phyloP scores from a whole-genome alignment of 92 coral and sea anemone species.

The Epizoanthus stellaris region DNA sequence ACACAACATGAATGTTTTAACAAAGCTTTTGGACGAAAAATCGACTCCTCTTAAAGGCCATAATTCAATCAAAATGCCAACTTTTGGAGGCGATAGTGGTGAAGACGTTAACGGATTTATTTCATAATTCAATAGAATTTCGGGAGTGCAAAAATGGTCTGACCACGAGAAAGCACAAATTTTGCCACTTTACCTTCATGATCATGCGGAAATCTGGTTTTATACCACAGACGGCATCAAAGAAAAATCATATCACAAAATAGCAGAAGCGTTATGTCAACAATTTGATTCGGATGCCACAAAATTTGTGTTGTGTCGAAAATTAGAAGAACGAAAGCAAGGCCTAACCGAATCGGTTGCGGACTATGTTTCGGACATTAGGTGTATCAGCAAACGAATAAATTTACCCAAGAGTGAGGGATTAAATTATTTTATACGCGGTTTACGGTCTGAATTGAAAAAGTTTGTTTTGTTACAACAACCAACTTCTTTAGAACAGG shows the following conservation, averaged over 20 bases:
- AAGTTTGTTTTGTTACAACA: too few relatives aligned
- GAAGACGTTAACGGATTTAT: constrained; percentile 25
- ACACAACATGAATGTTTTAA: background rate
- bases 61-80: constrained; percentile 17
- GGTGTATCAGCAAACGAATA: constrained; percentile 11
- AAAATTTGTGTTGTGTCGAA: constrained; percentile 6
- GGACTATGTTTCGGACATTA: constrained; percentile 10
- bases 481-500: too few relatives aligned
- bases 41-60: background rate
- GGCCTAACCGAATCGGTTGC: constrained; percentile 14
- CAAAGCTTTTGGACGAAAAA: constrained; percentile 16
- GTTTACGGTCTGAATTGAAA: too few relatives aligned
- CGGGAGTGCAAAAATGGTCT: constrained; percentile 24
- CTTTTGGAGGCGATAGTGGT: constrained; percentile 7
- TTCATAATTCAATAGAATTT: constrained; percentile 10
- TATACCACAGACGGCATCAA: background rate
- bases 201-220: constrained; percentile 18
- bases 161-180: background rate
- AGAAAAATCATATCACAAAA: background rate
- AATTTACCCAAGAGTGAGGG: constrained; percentile 19
- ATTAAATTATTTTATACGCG: constrained; percentile 24
- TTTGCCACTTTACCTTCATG: background rate
- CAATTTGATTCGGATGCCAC: constrained; percentile 16
- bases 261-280: constrained; percentile 10
- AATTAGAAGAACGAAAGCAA: constrained; percentile 21